Evolutionary conservation across 2,113 vertebrate genomes (phyloP), one percentile per base, ranked within the genome.

Genomic region (Clinocottus analis): DNA sequence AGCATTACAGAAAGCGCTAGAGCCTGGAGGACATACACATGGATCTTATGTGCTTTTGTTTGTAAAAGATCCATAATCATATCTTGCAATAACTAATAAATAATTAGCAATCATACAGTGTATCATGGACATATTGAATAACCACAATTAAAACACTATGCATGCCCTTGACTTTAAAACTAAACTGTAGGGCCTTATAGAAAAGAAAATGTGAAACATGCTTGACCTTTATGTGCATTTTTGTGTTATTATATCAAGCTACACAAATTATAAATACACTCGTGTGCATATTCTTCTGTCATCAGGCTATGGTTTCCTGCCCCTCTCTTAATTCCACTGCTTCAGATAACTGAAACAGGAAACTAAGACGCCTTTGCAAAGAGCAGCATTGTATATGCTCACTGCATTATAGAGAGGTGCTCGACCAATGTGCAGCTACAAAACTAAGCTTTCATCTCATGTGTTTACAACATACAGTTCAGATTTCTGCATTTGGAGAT

Each of bases 311-410:
- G 31, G 72, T 72, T 86, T 88, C 84, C 87, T 83, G 68, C 4
- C n/a, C 14, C 3, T 21, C 5, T 21, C 29, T 27, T 10, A 5
- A 21, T 1, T 0, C 10, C 29, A 23, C 37, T 64, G 21, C 55
- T 69, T 39, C 49, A 55, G 25, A 1, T 31, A 7, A 11, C n/a
- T 6, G 29, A 81, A 62, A 89, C 82, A 86, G 90, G 83, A 90
- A 89, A 85, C 64, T 5, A 41, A 53, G 14, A 51, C 2, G 11
- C 2, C 10, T 19, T 11, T 82, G 27, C 53, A 64, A 60, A 75
- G 58, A 55, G 56, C 27, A 47, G 51, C 31, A 31, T 31, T 33
- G 1, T 75, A 11, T 17, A 17, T 9, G 27, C 53, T 16, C 29
- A 17, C 25, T 35, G 25, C 4, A 3, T 2, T 29, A 56, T 7